A percentile compares a stretch with the other conserved stretches of the same genome.
phyloP scores from a whole-genome alignment of 2,888 invertebrate genomes.

The Drosophila phalerata region DNA sequence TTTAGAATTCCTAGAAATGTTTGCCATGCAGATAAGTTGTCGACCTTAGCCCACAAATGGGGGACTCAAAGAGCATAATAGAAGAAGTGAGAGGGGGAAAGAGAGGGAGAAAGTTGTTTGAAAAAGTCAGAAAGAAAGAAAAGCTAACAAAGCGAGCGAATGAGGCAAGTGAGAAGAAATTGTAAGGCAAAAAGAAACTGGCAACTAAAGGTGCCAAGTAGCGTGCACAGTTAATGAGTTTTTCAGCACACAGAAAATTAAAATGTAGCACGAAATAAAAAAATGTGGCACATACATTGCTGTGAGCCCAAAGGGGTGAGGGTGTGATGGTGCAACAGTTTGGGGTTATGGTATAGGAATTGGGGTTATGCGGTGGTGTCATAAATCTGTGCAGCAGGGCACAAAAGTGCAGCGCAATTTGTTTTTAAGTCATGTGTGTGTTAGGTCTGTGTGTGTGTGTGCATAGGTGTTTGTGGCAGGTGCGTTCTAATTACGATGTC shows the following conservation, averaged over 20 bases:
- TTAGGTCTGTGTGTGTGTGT: slow-evolving; percentile 37
- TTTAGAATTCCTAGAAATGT: slow-evolving; percentile 58
- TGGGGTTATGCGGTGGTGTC: slow-evolving; percentile 60
- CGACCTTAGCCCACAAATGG: slow-evolving; percentile 78
- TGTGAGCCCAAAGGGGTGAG: slow-evolving; percentile 1
- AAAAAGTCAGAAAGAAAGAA: slow-evolving; percentile 21
- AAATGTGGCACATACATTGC: slow-evolving; percentile 66
- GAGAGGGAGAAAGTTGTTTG: slow-evolving; percentile 3
- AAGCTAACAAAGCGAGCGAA: slow-evolving; percentile 44
- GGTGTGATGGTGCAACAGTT: slow-evolving; percentile 19
- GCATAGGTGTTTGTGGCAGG: slow-evolving; percentile 35
- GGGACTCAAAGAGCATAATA: slow-evolving; percentile 18
- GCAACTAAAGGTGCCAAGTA: slow-evolving; percentile 74
- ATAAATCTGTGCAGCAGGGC: slow-evolving; percentile 66
- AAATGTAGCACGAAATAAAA: slow-evolving; percentile 76
- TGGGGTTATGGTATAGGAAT: slow-evolving; percentile 15
- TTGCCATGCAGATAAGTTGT: slow-evolving; percentile 70
- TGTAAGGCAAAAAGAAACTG: slow-evolving; percentile 45
- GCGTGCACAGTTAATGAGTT: slow-evolving; percentile 82
- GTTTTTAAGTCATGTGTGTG: slow-evolving; percentile 67
- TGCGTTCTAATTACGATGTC: slow-evolving; percentile 78
- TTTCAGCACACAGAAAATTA: slow-evolving; percentile 67
- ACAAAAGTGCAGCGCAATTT: slow-evolving; percentile 76
- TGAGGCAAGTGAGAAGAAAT: slow-evolving; percentile 56
- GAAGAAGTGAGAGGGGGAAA: background rate